These are phyloP conservation scores for Isichthys henryi DNA, from an alignment of 2,113 vertebrate species.

Conservation along the genomic window DNA sequence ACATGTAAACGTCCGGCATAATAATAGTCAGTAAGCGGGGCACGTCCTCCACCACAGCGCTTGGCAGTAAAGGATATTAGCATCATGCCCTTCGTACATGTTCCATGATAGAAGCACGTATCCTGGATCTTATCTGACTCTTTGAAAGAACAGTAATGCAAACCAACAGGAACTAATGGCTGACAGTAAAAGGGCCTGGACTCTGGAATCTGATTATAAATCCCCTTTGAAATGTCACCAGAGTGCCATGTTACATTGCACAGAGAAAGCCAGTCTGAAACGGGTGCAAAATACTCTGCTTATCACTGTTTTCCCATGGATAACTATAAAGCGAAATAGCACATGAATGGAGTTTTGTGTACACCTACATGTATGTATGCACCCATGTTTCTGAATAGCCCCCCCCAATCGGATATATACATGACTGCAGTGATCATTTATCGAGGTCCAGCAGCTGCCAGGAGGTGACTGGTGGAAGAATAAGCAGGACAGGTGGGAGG, in stretches of 20 bases:
- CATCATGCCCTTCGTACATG: background rate
- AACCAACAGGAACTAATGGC: background rate
- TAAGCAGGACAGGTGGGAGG: background rate
- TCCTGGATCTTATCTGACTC: constrained; percentile 1
- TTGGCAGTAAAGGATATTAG: background rate
- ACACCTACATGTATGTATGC: background rate
- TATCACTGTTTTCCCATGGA: background rate
- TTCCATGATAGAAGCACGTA: background rate
- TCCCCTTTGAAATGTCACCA: background rate
- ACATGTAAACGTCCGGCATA: background rate
- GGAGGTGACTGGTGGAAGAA: background rate
- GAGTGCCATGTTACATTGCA: background rate
- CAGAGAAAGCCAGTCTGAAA: background rate
- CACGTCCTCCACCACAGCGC: background rate
- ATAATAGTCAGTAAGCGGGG: background rate
- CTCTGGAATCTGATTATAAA: background rate
- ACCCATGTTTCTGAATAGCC: background rate
- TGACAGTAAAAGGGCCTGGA: background rate
- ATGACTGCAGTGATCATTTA: background rate
- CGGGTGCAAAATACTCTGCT: background rate
- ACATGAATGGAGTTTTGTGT: background rate
- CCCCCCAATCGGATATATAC: background rate
- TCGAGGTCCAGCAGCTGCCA: background rate
- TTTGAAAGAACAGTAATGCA: background rate
- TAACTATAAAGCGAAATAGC: background rate